These are phyloP conservation scores for Platysteira castanea DNA, from an alignment of 2,113 vertebrate species.

Conservation along the genomic window DNA sequence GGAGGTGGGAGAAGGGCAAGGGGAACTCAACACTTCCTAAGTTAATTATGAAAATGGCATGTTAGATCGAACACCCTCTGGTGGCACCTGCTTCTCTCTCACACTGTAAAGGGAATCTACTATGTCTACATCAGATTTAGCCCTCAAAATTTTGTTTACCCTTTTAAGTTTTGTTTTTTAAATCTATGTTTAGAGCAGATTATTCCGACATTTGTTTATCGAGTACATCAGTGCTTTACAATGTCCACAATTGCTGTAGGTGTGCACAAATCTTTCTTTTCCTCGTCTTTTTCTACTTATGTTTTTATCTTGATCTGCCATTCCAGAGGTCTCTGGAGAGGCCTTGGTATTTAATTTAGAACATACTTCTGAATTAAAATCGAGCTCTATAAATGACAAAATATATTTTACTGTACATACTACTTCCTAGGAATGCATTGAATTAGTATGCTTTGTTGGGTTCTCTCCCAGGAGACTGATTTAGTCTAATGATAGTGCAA, in stretches of 20 bases:
- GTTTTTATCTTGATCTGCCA: not conserved
- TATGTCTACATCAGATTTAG: not conserved
- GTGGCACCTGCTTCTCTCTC: not conserved
- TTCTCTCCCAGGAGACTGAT: conserved; percentile 22
- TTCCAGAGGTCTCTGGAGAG: not conserved
- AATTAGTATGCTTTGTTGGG: conserved; percentile 30
- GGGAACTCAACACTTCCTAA: not conserved
- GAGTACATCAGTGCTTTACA: not conserved
- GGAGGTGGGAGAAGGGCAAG: rapidly evolving
- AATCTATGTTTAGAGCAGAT: not conserved
- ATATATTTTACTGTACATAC: not conserved
- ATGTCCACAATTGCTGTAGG: not conserved
- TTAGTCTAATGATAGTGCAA: conserved; percentile 42
- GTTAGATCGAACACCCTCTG: not conserved
- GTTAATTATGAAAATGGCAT: not conserved
- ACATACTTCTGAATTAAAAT: conserved; percentile 20
- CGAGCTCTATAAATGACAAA: not conserved
- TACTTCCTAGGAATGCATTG: not conserved
- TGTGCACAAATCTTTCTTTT: not conserved
- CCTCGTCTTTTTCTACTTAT: not conserved
- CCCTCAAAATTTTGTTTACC: not conserved
- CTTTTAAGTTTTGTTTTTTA: not conserved
- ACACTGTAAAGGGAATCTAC: not conserved
- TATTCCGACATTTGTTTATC: not conserved
- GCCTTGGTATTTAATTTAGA: not conserved